Base-by-base conservation (phyloP, 1,140 invertebrate species). In the Frieseomelitta varia region DNA sequence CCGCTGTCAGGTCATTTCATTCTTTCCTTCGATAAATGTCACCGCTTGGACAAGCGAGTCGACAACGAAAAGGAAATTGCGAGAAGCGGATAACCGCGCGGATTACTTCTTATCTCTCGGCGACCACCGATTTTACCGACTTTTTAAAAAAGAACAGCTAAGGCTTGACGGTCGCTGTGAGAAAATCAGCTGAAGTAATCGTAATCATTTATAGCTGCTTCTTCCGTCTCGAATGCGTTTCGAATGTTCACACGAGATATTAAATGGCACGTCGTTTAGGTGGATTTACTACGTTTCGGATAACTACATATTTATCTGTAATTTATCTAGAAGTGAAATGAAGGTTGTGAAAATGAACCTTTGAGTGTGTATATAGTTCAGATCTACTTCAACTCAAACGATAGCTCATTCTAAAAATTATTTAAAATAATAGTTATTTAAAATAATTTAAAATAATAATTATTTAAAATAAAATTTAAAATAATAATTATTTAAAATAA, bases 11-110 rank as follows among this genome's bases (percentile, higher is more conserved):
- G 74, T 51, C 34, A 19, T 78, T 83, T 68, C 63, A 19, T 69
- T 53, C 80, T 65, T 51, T 63, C 79, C 67, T 27, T n/a, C 39
- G 69, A 77, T 77, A 78, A 77, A 34, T 83, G 74, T 78, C 74
- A 77, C 63, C 58, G 63, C 47, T 47, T 19, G 63, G 15, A 47
- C 51, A 55, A 78, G 19, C 14, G 77, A 69, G 39, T 78, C 0
- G 71, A 78, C 27, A 17, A 39, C 34, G 34, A 39, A 67, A 75
- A 75, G 24, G 61, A 75, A 82, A 82, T 55, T 72, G 27, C 27
- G 51, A 51, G 27, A 55, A 67, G 30, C 34, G 55, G 34, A 75
- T 55, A 81, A 65, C 71, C 39, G 1, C 11, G 19, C 24, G 27
- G 53, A 71, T 83, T 78, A 30, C 34, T 69, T 58, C 63, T 77